phyloP scores from a whole-genome alignment of 2,113 vertebrate species.

The Neomonachus schauinslandi region DNA sequence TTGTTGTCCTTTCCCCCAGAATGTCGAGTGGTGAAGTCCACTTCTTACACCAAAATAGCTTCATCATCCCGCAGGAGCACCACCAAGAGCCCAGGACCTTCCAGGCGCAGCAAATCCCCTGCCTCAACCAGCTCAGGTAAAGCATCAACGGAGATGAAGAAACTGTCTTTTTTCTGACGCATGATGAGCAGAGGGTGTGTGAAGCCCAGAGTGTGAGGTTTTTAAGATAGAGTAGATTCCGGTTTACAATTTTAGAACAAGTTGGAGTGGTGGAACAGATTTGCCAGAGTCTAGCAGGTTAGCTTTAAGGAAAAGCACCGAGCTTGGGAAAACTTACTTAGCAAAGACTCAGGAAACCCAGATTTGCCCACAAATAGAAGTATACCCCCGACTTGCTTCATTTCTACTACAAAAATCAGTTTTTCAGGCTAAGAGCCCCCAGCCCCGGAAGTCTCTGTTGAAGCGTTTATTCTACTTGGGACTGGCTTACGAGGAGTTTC shows the following conservation, averaged over 20 bases:
- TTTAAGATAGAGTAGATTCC: constrained; percentile 3
- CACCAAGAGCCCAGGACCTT: constrained; percentile 92
- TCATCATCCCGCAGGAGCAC: constrained; percentile 90
- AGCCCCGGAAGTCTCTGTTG: background rate
- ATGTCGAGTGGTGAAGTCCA: constrained; percentile 96
- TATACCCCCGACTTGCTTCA: background rate
- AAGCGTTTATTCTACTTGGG: background rate
- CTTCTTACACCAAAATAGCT: constrained; percentile 96
- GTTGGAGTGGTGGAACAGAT: constrained; percentile 57
- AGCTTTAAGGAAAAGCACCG: constrained; percentile 36
- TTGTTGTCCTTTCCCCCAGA: constrained; percentile 86
- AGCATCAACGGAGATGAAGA: background rate
- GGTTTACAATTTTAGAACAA: constrained; percentile 63
- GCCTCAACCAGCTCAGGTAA: constrained; percentile 96
- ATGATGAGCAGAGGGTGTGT: background rate
- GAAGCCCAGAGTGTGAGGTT: background rate
- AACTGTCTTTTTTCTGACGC: background rate
- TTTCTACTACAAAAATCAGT: background rate
- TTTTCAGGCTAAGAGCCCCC: background rate
- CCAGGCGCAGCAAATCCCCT: constrained; percentile 96
- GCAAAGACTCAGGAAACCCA: constrained; percentile 28
- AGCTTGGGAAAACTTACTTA: constrained; percentile 11
- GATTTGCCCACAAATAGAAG: background rate
- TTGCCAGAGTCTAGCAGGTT: constrained; percentile 64
- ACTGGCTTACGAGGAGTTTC: background rate